phyloP scores from a whole-genome alignment of 1,140 invertebrate genomes.

The Aphaenogaster ashmeadi region DNA sequence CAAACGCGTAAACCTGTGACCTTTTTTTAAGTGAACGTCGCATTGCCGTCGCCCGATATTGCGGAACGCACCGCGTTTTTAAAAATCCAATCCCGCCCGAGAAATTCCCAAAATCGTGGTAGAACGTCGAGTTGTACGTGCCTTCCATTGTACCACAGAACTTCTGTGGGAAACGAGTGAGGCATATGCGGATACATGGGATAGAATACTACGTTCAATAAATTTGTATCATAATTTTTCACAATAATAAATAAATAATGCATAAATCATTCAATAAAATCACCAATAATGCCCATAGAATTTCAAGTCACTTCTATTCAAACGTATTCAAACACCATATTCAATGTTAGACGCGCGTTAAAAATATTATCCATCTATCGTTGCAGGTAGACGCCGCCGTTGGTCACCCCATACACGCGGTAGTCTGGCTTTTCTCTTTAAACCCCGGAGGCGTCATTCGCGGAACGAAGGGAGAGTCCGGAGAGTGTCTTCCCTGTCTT shows the following conservation, averaged over 20 bases:
- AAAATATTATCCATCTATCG: slow-evolving; percentile 12
- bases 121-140: not conserved
- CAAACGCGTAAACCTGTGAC: slow-evolving; percentile 54
- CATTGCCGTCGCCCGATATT: slow-evolving; percentile 23
- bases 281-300: not conserved
- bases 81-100: slow-evolving; percentile 5
- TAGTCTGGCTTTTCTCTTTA: slow-evolving; percentile 71
- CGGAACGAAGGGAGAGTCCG: slow-evolving; percentile 50
- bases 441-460: slow-evolving; percentile 66
- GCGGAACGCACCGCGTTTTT: slow-evolving; percentile 21
- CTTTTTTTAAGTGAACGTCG: slow-evolving; percentile 28
- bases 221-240: not conserved
- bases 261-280: not conserved
- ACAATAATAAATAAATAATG: not conserved
- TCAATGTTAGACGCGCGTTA: not conserved
- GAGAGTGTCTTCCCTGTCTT: slow-evolving; percentile 65
- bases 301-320: not conserved
- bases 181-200: not conserved
- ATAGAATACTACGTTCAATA: not conserved
- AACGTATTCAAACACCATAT: not conserved
- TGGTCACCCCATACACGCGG: not conserved
- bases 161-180: not conserved
- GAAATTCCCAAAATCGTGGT: slow-evolving; percentile 9
- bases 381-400: not conserved
- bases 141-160: not conserved